phyloP scores from a whole-genome alignment of 2,888 invertebrate species.

The Epistrophella euchroma region DNA sequence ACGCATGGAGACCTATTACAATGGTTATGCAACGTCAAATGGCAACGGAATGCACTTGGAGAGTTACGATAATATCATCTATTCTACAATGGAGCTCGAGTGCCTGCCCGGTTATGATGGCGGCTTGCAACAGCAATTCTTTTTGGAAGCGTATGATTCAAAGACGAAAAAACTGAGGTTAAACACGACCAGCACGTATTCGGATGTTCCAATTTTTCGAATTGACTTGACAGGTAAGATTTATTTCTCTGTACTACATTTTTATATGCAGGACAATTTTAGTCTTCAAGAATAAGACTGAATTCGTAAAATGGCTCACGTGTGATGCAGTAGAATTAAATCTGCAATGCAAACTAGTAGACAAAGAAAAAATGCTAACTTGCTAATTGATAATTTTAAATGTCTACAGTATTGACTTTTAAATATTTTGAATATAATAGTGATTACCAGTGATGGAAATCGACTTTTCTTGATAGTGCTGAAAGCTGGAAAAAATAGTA shows the following conservation, averaged over 20 bases:
- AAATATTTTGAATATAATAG: too few relatives aligned
- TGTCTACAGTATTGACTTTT: too few relatives aligned
- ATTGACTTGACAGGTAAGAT: conserved; percentile 84
- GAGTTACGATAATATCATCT: conserved; percentile 83
- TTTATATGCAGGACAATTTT: not conserved
- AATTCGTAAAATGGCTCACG: too few relatives aligned
- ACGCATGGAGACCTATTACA: conserved; percentile 83
- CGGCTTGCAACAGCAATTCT: conserved; percentile 93
- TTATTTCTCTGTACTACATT: too few relatives aligned
- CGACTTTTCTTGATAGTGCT: too few relatives aligned
- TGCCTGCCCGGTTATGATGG: conserved; percentile 95
- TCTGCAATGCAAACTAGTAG: too few relatives aligned
- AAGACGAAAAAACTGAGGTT: conserved; percentile 88
- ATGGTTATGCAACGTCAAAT: conserved; percentile 80
- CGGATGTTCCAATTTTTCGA: conserved; percentile 87
- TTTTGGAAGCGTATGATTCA: conserved; percentile 92
- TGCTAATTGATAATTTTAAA: too few relatives aligned
- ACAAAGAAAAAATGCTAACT: too few relatives aligned
- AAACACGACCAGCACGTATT: conserved; percentile 87
- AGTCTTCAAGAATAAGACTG: not conserved
- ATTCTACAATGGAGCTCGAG: conserved; percentile 89
- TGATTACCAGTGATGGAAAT: too few relatives aligned
- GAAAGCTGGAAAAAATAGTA: too few relatives aligned
- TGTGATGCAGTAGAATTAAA: too few relatives aligned
- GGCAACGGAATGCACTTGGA: conserved; percentile 81